phyloP scores from a whole-genome alignment of 1,140 invertebrate species.

The Brachionus angularis region DNA sequence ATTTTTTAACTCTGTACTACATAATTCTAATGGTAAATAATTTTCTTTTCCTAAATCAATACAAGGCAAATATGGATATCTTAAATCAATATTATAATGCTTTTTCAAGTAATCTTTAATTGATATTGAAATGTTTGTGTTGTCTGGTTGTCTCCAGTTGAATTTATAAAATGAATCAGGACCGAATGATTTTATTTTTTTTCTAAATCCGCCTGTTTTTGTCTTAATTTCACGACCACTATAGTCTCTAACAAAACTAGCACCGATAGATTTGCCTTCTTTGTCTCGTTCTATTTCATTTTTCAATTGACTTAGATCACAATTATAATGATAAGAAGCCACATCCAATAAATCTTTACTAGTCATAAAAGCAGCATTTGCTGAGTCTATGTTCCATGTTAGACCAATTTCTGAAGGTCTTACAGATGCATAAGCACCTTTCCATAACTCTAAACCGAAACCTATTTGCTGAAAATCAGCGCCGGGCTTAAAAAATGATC shows the following conservation, averaged over 20 bases:
- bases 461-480: neutral
- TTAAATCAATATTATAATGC: constrained; percentile 26
- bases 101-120: constrained; percentile 6
- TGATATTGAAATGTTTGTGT: neutral
- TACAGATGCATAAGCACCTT: constrained; percentile 33
- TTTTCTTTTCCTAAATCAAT: neutral
- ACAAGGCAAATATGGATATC: constrained; percentile 21
- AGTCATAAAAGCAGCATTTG: constrained; percentile 26
- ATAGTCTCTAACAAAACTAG: neutral
- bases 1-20: constrained; percentile 37
- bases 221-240: constrained; percentile 29
- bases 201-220: constrained; percentile 41
- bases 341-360: constrained; percentile 25
- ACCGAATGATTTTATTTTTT: constrained; percentile 38
- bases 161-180: constrained; percentile 19
- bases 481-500: constrained; percentile 38
- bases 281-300: neutral
- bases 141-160: constrained; percentile 12
- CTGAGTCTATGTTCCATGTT: constrained; percentile 34
- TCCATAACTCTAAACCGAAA: constrained; percentile 34
- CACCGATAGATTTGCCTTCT: neutral
- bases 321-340: neutral
- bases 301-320: neutral
- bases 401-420: constrained; percentile 39
- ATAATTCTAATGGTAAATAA: constrained; percentile 36